phyloP scores from a whole-genome alignment of 2,888 invertebrate species.

The Hydrotaea cyrtoneurina region DNA sequence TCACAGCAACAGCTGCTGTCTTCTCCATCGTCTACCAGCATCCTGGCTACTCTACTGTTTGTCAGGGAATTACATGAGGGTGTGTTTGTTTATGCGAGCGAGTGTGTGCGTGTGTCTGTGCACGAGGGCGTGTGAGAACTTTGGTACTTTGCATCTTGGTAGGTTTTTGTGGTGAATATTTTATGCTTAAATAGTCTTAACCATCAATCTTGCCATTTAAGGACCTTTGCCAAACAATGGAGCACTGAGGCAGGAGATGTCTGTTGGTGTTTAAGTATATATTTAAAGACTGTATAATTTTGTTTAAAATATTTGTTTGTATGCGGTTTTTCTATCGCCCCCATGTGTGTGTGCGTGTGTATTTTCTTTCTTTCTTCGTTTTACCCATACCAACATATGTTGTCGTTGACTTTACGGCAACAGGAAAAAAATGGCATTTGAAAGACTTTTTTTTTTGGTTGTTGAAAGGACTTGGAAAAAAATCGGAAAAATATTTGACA shows the following conservation, averaged over 20 bases:
- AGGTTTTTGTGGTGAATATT: constrained; percentile 48
- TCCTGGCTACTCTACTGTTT: background rate
- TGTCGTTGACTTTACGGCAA: background rate
- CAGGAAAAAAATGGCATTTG: background rate
- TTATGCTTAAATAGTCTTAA: constrained; percentile 50
- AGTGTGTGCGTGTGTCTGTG: background rate
- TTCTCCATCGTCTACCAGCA: background rate
- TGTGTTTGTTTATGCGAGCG: background rate
- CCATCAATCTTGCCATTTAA: constrained; percentile 42
- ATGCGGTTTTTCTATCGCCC: background rate
- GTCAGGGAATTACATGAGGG: background rate
- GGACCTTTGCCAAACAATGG: constrained; percentile 22
- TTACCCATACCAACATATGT: background rate
- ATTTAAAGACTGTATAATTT: constrained; percentile 27
- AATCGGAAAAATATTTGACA: background rate
- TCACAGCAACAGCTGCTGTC: background rate
- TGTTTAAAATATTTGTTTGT: constrained; percentile 11
- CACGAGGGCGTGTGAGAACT: background rate
- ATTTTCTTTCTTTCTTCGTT: background rate
- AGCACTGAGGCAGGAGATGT: background rate
- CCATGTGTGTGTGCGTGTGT: too few relatives aligned
- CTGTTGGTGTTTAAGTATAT: background rate
- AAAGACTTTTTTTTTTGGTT: background rate
- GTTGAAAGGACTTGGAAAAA: background rate
- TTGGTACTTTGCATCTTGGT: background rate